Conservation (phyloP, 2,888 invertebrate species). For the Coecobrya sp. region DNA sequence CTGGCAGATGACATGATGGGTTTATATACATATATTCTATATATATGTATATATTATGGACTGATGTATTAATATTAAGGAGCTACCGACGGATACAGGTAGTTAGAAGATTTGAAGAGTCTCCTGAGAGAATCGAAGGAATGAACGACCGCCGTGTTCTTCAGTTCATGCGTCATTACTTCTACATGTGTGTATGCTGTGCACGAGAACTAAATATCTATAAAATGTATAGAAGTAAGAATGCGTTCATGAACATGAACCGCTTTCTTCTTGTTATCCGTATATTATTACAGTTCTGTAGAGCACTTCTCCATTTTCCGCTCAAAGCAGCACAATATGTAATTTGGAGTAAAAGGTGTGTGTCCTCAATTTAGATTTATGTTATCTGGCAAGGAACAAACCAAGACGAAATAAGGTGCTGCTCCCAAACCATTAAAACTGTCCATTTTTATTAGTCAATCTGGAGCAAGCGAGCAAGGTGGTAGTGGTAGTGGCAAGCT, state of each 20-base stretch:
- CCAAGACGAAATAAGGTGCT: slow-evolving; percentile 40
- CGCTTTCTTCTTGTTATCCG: background rate
- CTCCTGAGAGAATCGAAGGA: slow-evolving; percentile 26
- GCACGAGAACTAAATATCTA: background rate
- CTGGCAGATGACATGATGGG: slow-evolving; percentile 21
- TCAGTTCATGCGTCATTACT: slow-evolving; percentile 40
- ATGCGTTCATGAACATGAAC: background rate
- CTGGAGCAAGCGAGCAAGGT: slow-evolving; percentile 52
- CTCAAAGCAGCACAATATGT: slow-evolving; percentile 4
- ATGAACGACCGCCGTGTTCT: slow-evolving; percentile 32
- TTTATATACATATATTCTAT: background rate
- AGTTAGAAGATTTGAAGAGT: slow-evolving; percentile 39
- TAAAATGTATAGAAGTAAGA: background rate
- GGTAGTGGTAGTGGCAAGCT: background rate
- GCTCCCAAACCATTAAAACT: slow-evolving; percentile 74
- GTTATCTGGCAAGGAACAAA: slow-evolving; percentile 42
- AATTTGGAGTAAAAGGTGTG: slow-evolving; percentile 61
- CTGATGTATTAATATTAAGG: background rate
- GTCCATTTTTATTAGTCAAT: slow-evolving; percentile 77
- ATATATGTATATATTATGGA: background rate
- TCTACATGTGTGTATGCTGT: background rate
- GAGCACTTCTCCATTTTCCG: background rate
- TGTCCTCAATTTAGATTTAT: slow-evolving; percentile 75
- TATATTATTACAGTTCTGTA: background rate
- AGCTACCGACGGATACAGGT: slow-evolving; percentile 9